Percentiles rank a stretch among this genome's conserved stretches.
phyloP scores from a whole-genome alignment of 1,140 invertebrate species.

The Plutomurus gul region DNA sequence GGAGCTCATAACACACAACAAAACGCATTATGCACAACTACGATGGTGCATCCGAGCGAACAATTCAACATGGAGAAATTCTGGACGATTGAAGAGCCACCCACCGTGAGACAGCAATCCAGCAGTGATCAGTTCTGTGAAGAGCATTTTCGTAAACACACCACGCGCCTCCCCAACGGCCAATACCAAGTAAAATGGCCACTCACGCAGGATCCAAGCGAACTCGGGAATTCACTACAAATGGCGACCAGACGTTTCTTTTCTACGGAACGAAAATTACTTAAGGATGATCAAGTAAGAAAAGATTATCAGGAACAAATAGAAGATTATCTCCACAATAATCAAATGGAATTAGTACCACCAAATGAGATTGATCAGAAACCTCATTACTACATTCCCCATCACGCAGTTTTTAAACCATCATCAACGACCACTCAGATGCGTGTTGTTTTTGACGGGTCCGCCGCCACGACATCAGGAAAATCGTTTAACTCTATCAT shows the following conservation, averaged over 20 bases:
- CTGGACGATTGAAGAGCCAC: neutral
- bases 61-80: neutral
- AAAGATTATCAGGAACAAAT: neutral
- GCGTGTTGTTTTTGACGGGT: slow-evolving; percentile 49
- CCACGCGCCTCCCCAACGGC: neutral
- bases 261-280: neutral
- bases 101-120: neutral
- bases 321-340: neutral
- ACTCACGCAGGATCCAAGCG: neutral
- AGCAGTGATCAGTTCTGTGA: neutral
- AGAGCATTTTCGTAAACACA: neutral
- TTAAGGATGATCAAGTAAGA: neutral
- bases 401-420: slow-evolving; percentile 45
- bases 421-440: slow-evolving; percentile 40
- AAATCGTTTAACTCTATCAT: slow-evolving; percentile 40
- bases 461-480: slow-evolving; percentile 9
- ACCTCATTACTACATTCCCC: slow-evolving; percentile 46
- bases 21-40: too few species aligned
- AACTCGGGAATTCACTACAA: too few species aligned
- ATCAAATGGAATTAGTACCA: slow-evolving; percentile 53
- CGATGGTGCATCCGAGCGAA: too few species aligned
- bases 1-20: too few species aligned
- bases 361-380: slow-evolving; percentile 35
- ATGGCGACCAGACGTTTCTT: neutral
- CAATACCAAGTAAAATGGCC: neutral